Conservation (phyloP, 1,140 invertebrate species). For the Mya arenaria region DNA sequence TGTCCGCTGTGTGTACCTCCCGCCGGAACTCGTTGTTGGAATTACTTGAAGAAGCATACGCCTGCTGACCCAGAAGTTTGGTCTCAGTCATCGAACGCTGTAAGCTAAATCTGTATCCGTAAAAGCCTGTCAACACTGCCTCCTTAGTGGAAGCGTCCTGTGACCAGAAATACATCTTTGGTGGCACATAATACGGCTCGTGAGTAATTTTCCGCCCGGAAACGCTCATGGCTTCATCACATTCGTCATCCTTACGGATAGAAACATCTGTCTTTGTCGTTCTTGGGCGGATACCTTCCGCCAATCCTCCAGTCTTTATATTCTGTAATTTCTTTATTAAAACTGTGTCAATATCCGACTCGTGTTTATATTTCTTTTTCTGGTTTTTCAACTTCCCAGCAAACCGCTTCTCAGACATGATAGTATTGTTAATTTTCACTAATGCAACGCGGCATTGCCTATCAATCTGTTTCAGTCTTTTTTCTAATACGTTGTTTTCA, state of each 20-base stretch:
- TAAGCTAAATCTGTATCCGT: conserved; percentile 29
- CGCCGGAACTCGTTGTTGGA: neutral
- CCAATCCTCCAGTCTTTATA: no score
- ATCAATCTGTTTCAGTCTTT: conserved; percentile 16
- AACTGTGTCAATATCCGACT: neutral
- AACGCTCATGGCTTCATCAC: conserved; percentile 18
- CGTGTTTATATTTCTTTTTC: conserved; percentile 1
- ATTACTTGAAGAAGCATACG: neutral
- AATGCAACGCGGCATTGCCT: conserved; percentile 10
- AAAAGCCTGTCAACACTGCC: conserved; percentile 31
- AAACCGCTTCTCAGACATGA: conserved; percentile 18
- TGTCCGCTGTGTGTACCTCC: conserved; percentile 5
- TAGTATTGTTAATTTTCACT: conserved; percentile 4
- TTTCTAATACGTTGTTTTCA: conserved; percentile 32
- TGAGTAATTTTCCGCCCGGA: conserved; percentile 4
- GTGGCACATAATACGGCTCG: neutral
- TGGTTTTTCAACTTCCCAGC: neutral
- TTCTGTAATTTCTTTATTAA: no score
- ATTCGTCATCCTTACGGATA: neutral
- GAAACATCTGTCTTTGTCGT: no score
- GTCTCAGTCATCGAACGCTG: conserved; percentile 40
- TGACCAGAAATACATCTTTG: conserved; percentile 50
- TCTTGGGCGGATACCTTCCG: no score
- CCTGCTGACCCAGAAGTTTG: conserved; percentile 44
- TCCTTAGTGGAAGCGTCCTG: conserved; percentile 43